phyloP scores from a whole-genome alignment of 2,888 invertebrate species.

The Zhengitettix transpicula region DNA sequence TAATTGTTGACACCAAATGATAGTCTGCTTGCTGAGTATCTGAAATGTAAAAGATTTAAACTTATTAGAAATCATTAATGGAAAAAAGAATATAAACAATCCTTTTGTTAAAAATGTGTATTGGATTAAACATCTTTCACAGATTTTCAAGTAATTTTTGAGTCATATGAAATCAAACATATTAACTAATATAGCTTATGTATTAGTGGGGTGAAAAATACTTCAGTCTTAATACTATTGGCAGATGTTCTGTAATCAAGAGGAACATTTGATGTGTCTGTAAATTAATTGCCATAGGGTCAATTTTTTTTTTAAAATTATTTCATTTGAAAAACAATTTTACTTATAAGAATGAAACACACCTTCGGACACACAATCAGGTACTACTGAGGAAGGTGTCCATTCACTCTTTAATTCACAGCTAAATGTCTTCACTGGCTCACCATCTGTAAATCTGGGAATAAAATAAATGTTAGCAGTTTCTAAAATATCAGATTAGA shows the following conservation, averaged over 20 bases:
- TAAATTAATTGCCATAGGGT: not conserved
- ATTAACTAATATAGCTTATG: too few species aligned
- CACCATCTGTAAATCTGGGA: conserved; percentile 70
- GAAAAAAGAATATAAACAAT: not conserved
- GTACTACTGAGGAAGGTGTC: conserved; percentile 78
- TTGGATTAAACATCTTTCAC: conserved; percentile 2
- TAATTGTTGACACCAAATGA: conserved; percentile 71
- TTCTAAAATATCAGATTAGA: too few species aligned
- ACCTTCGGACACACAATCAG: conserved; percentile 90
- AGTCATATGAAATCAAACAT: too few species aligned
- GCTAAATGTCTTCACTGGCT: conserved; percentile 69
- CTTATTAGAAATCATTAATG: not conserved
- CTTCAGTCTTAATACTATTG: too few species aligned
- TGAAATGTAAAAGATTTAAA: conserved; percentile 19
- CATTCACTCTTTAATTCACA: conserved; percentile 70
- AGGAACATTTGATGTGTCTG: not conserved
- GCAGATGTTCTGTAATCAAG: too few species aligned
- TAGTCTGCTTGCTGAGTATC: conserved; percentile 91
- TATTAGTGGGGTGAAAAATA: too few species aligned
- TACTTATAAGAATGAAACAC: conserved; percentile 16
- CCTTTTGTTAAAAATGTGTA: not conserved
- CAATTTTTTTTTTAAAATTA: not conserved
- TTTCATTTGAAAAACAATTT: not conserved
- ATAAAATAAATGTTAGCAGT: not conserved
- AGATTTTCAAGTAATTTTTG: not conserved